Evolutionary conservation across 2,888 invertebrate genomes (phyloP), one percentile per base, ranked within the genome.

Genomic region (Hirtodrosophila duncani): DNA sequence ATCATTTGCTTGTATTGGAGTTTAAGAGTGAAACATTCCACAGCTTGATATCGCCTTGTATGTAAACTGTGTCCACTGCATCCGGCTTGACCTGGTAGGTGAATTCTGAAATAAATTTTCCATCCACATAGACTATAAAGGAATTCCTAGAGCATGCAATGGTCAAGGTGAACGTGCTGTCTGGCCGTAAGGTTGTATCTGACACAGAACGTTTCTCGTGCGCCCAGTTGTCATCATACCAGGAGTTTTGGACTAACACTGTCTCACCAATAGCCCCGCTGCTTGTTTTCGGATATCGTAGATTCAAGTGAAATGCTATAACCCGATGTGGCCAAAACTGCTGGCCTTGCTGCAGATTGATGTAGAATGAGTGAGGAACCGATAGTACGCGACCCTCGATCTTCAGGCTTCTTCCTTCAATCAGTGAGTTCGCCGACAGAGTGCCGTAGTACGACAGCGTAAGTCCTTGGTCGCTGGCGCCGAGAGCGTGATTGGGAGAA

Each of bases 241-340:
- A 91, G 7, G 92, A 88, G 87, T 94, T 94, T 17, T 92, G 89
- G 52, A 93, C 91, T 34, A 94, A 90, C 1, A 91, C 87, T 69
- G 91, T 91, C 16, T 89, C 88, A 6, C 85, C 85, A 17, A 86
- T 78, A 11, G 80, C 67, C 0, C 71, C 81, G 21, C 88, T 88
- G 27, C 83, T 81, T 3, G 51, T 48, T 45, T 83, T 82, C 74
- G 89, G 87, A 81, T 94, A 93, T 62, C 95, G 89, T 11, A 94
- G 91, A 88, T 94, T 94, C 66, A 92, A 89, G 87, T 96, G 95
- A 79, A 94, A 88, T 27, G 91, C 89, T 59, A 95, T 90, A 67
- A 89, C 88, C n/a, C 94, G 91, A 84, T 91, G 91, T 11, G 94
- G 94, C 91, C 92, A 93, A 60, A 92, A 89, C 61, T 90, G 88